Base-by-base conservation (phyloP, 2,888 invertebrate genomes). In the Epinotia bilunana region DNA sequence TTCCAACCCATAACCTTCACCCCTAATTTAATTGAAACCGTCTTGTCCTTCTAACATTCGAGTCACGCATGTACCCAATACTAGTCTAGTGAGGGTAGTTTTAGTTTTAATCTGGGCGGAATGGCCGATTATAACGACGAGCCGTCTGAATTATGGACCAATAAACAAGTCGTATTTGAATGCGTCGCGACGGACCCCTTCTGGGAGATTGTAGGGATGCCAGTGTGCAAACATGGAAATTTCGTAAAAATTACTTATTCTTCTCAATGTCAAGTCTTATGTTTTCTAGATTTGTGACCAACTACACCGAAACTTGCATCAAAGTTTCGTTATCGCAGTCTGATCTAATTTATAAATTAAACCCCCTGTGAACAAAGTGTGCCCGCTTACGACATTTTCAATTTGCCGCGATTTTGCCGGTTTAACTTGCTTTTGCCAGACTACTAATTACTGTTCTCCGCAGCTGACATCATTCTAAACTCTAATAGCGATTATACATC, bases 81-180 rank as follows among this genome's bases (percentile, higher is more conserved):
- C 83, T 80, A 81, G 81, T 80, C 76, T 80, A 82, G 81, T 79
- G 80, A 82, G 82, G 84, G 84, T 82, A 80, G 82, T 84, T 92
- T 91, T 92, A 92, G 82, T 84, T 92, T 91, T 92, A 92, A 93
- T 92, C 88, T 91, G 81, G 77, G 73, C 81, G 90, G 90, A 90
- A 92, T 91, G 90, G 87, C 87, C 85, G 87, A 82, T 86, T 86
- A 85, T 89, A 88, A 88, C 86, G 87, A 84, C 86, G 83, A 83
- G 83, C 82, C 84, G 85, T 84, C 86, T 87, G 87, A 91, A 86
- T 92, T 90, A 93, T 92, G 86, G 86, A 83, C 87, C 87, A 89
- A 92, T 92, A 92, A 92, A 90, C 86, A 85, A 81, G 84, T 78
- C 79, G 86, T 86, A 89, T 90, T 89, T 90, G 88, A 91, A 91